Base-by-base conservation (phyloP, 2,113 vertebrate genomes). In the Phaetusa simplex region DNA sequence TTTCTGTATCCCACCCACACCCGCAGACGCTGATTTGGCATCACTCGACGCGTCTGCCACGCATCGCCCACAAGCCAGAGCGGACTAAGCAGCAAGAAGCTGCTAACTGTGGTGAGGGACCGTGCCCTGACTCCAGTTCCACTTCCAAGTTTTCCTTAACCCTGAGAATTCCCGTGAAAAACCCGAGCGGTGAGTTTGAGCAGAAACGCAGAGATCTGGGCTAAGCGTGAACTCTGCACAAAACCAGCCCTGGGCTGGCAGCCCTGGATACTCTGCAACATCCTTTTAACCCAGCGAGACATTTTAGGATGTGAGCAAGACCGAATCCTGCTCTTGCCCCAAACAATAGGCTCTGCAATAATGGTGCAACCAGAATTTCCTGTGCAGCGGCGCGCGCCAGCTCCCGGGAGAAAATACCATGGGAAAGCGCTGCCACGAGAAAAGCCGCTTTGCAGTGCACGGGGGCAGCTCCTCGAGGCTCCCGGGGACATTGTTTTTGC, bases 311-410 rank as follows among this genome's bases (percentile, higher is more conserved):
- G 88, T 77, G 78, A 97, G 82, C 81, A 88, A 90, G 80, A 65
- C 59, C 32, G 0, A 93, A 40, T 80, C 88, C 92, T 81, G 76
- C 87, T 42, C 84, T 38, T 49, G 82, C 88, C 89, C 93, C 93
- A 86, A 62, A 91, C 95, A 97, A 97, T 83, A 85, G 95, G 69
- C 76, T 72, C 86, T 1, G 43, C 69, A 90, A 62, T 86, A 97
- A 97, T 40, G 85, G 90, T 77, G 55, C 76, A 69, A 95, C 86
- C 93, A 97, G 89, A 93, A 70, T 77, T 97, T 95, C 97, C 97
- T 97, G 95, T 38, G 49, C 38, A 3, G 77, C 6, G 5, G 70
- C 5, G 45, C 6, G 0, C 14, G 43, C 91, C 94, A 85, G 84
- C 93, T 93, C 80, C 91, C 3, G 14, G 72, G 58, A 97, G 47